Conservation (phyloP, 2,888 invertebrate genomes). For the Netelia fuscicornis region DNA sequence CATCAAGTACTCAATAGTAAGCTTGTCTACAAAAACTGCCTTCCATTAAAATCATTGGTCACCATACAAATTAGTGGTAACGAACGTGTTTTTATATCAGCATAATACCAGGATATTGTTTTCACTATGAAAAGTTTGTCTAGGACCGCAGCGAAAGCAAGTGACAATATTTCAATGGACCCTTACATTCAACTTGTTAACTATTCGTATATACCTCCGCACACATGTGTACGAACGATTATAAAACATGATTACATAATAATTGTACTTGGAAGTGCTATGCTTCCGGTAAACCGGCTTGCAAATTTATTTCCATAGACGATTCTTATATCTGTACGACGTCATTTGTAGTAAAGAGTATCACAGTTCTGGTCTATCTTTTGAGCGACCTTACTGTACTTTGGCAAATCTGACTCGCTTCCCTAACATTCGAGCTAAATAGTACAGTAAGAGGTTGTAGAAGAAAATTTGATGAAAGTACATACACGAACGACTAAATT, state of each 20-base stretch:
- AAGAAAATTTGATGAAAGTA: not conserved
- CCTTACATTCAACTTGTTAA: no score
- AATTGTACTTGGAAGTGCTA: not conserved
- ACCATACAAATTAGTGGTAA: not conserved
- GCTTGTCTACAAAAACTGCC: not conserved
- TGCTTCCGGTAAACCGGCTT: not conserved
- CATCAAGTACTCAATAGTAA: constrained; percentile 1
- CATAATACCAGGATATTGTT: not conserved
- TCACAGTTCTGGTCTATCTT: not conserved
- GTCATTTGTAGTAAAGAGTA: not conserved
- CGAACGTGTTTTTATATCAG: constrained; percentile 2
- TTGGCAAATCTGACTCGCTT: no score
- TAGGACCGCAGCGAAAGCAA: not conserved
- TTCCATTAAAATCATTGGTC: not conserved
- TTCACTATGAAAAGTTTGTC: not conserved
- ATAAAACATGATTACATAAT: not conserved
- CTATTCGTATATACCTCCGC: no score
- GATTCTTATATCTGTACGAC: constrained; percentile 25
- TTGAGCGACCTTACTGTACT: no score
- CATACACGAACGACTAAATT: not conserved
- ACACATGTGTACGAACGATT: not conserved
- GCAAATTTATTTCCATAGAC: constrained; percentile 4
- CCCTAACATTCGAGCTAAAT: no score
- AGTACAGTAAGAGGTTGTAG: no score
- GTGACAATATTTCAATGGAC: not conserved